Base-by-base conservation (phyloP, 2,797 vertebrate species). In the Paedocypris micromegethes region DNA sequence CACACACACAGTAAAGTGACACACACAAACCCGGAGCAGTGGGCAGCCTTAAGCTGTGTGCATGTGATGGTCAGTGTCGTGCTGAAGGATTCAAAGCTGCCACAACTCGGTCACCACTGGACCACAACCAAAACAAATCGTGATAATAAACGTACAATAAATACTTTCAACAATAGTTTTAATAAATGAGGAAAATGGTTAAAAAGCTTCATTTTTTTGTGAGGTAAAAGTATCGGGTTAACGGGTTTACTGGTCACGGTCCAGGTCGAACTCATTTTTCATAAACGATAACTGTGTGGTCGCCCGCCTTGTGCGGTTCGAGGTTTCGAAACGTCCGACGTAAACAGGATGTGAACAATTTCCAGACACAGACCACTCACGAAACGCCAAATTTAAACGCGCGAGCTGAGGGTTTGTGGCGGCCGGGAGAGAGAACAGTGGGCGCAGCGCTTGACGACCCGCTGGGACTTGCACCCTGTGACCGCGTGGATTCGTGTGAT, bases 271-370 rank as follows among this genome's bases (percentile, higher is more conserved):
- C 38, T 2, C 54, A 43, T 51, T 51, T 58, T 51, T 58, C 46
- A 39, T 63, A 60, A 53, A 60, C 37, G 58, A 60, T 54, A 42
- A 68, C 6, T 54, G 68, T 70, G 58, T 66, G 57, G 64, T 66
- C 48, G 5, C 86, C 87, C 88, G 83, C 80, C 80, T 81, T 75
- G 74, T 90, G 89, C 75, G 88, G 89, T 88, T 58, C 79, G 75
- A 44, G 63, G 80, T 81, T 86, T 83, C 80, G 87, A 88, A 86
- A 86, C 81, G 83, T 85, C 80, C 70, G 87, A 80, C 83, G 87
- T 90, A 91, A 91, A 91, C 89, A 91, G 90, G 89, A 91, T 90
- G 88, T 86, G 84, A 88, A 86, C 85, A 83, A 85, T 88, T 90
- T 90, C 87, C 88, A 90, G 86, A 89, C 84, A 88, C 84, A 83